These are phyloP conservation scores for Calycopis cecrops DNA, from an alignment of 1,140 invertebrate genomes.

Conservation along the genomic window DNA sequence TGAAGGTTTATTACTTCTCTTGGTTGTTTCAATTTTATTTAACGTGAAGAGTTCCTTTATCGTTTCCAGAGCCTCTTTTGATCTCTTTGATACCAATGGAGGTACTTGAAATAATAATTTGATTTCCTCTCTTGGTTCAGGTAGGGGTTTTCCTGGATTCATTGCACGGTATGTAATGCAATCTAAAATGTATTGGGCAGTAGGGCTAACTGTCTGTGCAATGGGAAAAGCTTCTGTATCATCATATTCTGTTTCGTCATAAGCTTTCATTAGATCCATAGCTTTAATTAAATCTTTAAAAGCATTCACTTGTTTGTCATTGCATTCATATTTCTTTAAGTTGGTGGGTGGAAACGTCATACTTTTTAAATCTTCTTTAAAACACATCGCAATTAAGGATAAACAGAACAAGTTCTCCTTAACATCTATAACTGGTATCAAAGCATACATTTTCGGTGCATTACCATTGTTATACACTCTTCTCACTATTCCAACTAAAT, in stretches of 20 bases:
- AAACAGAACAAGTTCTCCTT: conserved; percentile 51
- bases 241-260: conserved; percentile 59
- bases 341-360: conserved; percentile 63
- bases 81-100: conserved; percentile 47
- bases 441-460: conserved; percentile 63
- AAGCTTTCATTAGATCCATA: conserved; percentile 66
- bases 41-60: conserved; percentile 58
- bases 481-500: conserved; percentile 58
- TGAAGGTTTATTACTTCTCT: conserved; percentile 34
- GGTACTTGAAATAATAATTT: conserved; percentile 63
- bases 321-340: conserved; percentile 50
- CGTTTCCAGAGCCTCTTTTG: conserved; percentile 48
- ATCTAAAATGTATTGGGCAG: conserved; percentile 65
- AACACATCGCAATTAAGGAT: conserved; percentile 58
- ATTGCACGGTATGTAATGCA: conserved; percentile 62
- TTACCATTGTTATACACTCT: conserved; percentile 62
- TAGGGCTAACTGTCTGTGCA: conserved; percentile 60
- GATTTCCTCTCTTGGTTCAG: conserved; percentile 62
- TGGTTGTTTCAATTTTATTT: conserved; percentile 55
- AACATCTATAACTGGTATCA: conserved; percentile 63
- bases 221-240: conserved; percentile 64
- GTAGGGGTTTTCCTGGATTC: conserved; percentile 60
- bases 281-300: conserved; percentile 66
- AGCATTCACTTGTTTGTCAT: conserved; percentile 57
- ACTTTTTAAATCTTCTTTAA: conserved; percentile 66